Conservation (phyloP, 2,888 invertebrate species). For the Anagyrus pseudococci region DNA sequence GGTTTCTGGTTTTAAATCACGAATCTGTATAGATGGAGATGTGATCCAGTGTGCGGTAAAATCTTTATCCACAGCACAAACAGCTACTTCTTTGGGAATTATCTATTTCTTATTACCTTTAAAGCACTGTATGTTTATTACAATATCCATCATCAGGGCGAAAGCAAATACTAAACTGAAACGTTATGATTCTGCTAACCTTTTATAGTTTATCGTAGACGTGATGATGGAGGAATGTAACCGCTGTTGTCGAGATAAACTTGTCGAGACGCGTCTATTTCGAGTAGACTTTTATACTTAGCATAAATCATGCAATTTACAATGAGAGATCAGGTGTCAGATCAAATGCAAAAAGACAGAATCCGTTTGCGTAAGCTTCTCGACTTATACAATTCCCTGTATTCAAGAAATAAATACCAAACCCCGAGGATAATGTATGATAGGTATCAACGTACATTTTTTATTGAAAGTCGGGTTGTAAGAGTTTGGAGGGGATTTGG, state of each 20-base stretch:
- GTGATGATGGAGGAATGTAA: background rate
- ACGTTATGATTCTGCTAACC: no score
- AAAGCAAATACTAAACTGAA: background rate
- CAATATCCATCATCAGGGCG: background rate
- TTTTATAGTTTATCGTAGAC: no score
- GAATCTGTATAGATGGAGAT: background rate
- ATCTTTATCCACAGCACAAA: background rate
- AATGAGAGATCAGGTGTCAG: conserved; percentile 44
- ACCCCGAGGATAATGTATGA: conserved; percentile 43
- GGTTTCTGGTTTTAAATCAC: background rate
- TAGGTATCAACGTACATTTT: conserved; percentile 43
- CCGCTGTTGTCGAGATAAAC: conserved; percentile 1
- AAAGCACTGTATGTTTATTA: background rate
- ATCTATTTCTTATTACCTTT: no score
- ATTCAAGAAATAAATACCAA: conserved; percentile 41
- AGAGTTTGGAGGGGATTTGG: conserved; percentile 40
- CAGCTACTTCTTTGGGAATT: background rate
- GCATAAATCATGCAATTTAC: conserved; percentile 44
- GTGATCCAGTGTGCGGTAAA: background rate
- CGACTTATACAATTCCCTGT: conserved; percentile 40
- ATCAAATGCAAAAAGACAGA: conserved; percentile 45
- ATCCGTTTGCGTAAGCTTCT: conserved; percentile 37
- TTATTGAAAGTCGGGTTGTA: conserved; percentile 39
- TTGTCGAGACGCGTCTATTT: conserved; percentile 43
- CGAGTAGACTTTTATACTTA: conserved; percentile 48